These are phyloP conservation scores for Diaphora mendica DNA, from an alignment of 2,888 invertebrate genomes.

Conservation along the genomic window DNA sequence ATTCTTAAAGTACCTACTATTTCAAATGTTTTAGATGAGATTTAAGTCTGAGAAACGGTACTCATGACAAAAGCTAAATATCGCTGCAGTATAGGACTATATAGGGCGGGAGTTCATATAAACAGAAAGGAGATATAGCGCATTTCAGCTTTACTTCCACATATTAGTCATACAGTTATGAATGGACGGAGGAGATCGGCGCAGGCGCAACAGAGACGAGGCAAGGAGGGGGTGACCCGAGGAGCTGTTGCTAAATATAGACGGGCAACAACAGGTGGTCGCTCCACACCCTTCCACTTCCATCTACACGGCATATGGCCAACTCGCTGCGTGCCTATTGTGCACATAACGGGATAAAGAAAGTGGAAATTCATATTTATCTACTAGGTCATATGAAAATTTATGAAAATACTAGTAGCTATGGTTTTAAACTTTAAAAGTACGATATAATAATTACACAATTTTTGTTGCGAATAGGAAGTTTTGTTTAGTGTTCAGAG, in stretches of 20 bases:
- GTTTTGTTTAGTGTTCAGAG: neutral
- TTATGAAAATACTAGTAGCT: slow-evolving; percentile 18
- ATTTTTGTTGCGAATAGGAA: neutral
- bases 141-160: slow-evolving; percentile 64
- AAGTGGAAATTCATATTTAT: slow-evolving; percentile 42
- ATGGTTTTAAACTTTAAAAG: neutral
- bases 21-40: neutral
- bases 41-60: neutral
- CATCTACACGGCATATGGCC: slow-evolving; percentile 54
- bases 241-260: slow-evolving; percentile 74
- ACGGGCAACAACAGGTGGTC: slow-evolving; percentile 79
- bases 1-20: neutral
- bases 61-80: too few species aligned
- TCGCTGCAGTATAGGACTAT: neutral
- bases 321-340: slow-evolving; percentile 34
- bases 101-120: neutral
- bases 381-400: slow-evolving; percentile 33
- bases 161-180: slow-evolving; percentile 83
- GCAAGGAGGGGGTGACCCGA: slow-evolving; percentile 32
- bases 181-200: slow-evolving; percentile 66
- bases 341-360: slow-evolving; percentile 43
- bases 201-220: slow-evolving; percentile 41
- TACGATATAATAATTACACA: neutral
- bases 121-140: slow-evolving; percentile 23
- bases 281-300: slow-evolving; percentile 65